Base-by-base conservation (phyloP, 2,113 vertebrate species). In the Campylomormyrus numenius region DNA sequence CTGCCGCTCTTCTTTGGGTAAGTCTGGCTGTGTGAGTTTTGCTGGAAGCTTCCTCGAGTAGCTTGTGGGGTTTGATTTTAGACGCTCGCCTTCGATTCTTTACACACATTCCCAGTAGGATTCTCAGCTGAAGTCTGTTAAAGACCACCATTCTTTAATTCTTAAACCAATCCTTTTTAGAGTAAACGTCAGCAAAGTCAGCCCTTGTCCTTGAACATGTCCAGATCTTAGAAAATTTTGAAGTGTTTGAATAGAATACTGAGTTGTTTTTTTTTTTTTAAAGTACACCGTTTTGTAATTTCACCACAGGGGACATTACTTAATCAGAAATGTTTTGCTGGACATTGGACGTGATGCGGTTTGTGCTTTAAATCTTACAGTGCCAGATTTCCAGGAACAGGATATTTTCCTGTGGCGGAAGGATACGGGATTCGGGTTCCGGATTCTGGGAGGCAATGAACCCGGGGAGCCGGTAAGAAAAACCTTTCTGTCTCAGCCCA, bases 321-420 rank as follows among this genome's bases (percentile, higher is more conserved):
- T 45, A 48, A 48, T 24, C 19, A 46, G 45, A 46, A 85, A 21
- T 48, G 9, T 85, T 48, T 48, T 15, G 50, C 49, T 31, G 19
- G 50, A 53, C 46, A 52, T 19, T 87, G 85, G 46, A 87, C 35
- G 15, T 15, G 35, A 62, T 10, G 39, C 1, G 10, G 17, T 62
- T 56, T n/a, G 39, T n/a, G 83, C 45, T 48, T 83, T 87, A 66
- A 89, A 93, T n/a, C 85, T 94, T 96, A 91, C 93, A 99, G 98
- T 98, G 96, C 98, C 98, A 92, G 98, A 99, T 95, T 98, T 96
- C 93, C 98, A 99, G 95, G 98, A 99, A 91, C 98, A 99, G 92
- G 98, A 99, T 95, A 98, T 99, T 94, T 99, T 99, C 95, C 97
- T 99, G 90, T 99, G 98, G 98, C 97, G 98, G 92, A 99, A 99